Evolutionary conservation across 2,797 vertebrate genomes (phyloP), one percentile per base, ranked within the genome.

Genomic region (Hybognathus amarus): DNA sequence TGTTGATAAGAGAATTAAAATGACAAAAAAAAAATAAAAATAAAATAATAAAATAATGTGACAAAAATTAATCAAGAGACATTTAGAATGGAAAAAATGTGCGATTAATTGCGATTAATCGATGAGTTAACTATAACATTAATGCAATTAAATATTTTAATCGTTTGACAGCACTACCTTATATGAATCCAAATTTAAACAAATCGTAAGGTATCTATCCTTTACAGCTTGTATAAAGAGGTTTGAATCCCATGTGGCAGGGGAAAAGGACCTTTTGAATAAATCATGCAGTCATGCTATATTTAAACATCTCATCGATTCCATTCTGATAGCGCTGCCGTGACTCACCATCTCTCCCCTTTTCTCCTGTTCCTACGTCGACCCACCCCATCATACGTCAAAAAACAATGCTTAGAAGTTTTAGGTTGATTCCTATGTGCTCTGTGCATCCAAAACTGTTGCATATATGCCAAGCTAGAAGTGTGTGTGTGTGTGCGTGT

Each of bases 251-350:
- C 63, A 45, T 79, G 80, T 81, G 71, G 77, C 36, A 74, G 17
- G 40, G 77, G 82, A 82, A 87, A 87, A 86, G 79, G 73, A 89
- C 75, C 85, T 81, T 74, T 79, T 91, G 75, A 90, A 90, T 90
- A 84, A 91, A 79, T 87, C 84, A 90, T 85, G 74, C 78, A 64
- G 64, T 83, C 82, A 70, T 87, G 84, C 89, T 88, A 89, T 90
- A 91, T 91, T 91, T 90, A 89, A 86, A 86, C 80, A 85, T 79
- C 38, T 64, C 89, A 89, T 90, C 83, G 76, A 88, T 91, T 83
- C 77, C 54, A 63, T 77, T 74, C 81, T 81, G 87, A 89, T 84
- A 85, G 79, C 74, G 13, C 80, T 79, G 66, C 75, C 73, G 76
- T 83, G 80, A 87, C 82, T 84, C 77, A 87, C 30, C 86, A 59